Conservation (phyloP, 2,797 vertebrate genomes). For the Hemibagrus guttatus region DNA sequence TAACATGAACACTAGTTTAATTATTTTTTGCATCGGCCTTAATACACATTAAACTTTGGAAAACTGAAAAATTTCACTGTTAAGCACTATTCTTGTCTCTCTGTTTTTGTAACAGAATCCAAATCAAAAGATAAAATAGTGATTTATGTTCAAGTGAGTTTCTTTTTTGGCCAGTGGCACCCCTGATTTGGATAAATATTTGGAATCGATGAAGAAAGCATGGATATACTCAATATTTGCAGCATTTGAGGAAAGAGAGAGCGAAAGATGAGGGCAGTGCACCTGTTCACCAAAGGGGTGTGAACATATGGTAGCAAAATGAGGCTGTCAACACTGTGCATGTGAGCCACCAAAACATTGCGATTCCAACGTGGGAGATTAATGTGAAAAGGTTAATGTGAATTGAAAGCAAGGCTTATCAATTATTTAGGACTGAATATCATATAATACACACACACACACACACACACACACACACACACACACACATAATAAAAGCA, state of each 20-base stretch:
- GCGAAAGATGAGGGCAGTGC: constrained; percentile 29
- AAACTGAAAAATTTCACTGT: no score
- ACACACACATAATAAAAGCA: background rate
- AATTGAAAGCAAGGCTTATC: constrained; percentile 6
- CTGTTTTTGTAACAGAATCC: background rate
- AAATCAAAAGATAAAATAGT: background rate
- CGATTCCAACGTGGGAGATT: constrained; percentile 2
- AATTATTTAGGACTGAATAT: constrained; percentile 24
- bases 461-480: no score
- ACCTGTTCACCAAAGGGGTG: constrained; percentile 39
- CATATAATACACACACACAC: background rate
- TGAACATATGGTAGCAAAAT: constrained; percentile 23
- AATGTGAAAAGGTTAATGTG: constrained; percentile 17
- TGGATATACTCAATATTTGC: background rate
- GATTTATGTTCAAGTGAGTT: background rate
- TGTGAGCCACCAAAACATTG: constrained; percentile 26
- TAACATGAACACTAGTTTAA: background rate
- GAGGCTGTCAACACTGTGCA: constrained; percentile 33
- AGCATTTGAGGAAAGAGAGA: constrained; percentile 1
- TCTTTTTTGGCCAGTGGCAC: background rate
- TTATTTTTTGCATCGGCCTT: background rate
- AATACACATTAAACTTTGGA: no score
- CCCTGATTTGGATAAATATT: background rate
- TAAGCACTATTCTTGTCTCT: background rate
- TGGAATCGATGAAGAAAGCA: constrained; percentile 1